phyloP scores from a whole-genome alignment of 2,888 invertebrate genomes.

The Dasypolia templi region DNA sequence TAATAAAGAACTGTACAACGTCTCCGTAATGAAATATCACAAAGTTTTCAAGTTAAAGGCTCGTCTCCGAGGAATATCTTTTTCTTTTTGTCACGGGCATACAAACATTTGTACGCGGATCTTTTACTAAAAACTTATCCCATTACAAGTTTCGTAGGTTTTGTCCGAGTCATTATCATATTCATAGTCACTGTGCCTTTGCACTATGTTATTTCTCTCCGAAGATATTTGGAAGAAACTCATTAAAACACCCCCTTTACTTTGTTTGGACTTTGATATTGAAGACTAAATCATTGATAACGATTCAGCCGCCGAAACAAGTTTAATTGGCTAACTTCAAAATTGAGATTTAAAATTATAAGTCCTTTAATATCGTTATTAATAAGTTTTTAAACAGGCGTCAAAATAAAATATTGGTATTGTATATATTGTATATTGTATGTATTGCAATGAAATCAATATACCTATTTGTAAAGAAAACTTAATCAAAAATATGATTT shows the following conservation, averaged over 20 bases:
- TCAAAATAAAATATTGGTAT: neutral
- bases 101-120: constrained; percentile 73
- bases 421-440: too few relatives aligned
- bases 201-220: constrained; percentile 20
- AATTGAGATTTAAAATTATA: constrained; percentile 8
- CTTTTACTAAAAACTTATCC: constrained; percentile 74
- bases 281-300: constrained; percentile 29
- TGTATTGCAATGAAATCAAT: neutral
- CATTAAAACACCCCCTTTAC: constrained; percentile 20
- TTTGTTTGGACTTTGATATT: constrained; percentile 15
- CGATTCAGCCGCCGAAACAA: neutral
- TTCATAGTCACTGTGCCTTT: constrained; percentile 37
- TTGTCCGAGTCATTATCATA: constrained; percentile 62
- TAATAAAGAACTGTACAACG: constrained; percentile 44
- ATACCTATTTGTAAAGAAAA: neutral
- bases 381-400: constrained; percentile 16
- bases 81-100: constrained; percentile 52
- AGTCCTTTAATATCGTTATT: constrained; percentile 13
- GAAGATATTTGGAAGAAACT: constrained; percentile 22
- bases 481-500: constrained; percentile 3
- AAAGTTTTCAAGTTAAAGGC: constrained; percentile 49
- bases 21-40: constrained; percentile 48
- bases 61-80: constrained; percentile 40
- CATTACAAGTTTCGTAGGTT: constrained; percentile 68
- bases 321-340: constrained; percentile 37